A percentile compares a stretch with the other conserved stretches of the same genome.
phyloP scores from a whole-genome alignment of 1,140 invertebrate species.

The Pseudobourletiella spinata region DNA sequence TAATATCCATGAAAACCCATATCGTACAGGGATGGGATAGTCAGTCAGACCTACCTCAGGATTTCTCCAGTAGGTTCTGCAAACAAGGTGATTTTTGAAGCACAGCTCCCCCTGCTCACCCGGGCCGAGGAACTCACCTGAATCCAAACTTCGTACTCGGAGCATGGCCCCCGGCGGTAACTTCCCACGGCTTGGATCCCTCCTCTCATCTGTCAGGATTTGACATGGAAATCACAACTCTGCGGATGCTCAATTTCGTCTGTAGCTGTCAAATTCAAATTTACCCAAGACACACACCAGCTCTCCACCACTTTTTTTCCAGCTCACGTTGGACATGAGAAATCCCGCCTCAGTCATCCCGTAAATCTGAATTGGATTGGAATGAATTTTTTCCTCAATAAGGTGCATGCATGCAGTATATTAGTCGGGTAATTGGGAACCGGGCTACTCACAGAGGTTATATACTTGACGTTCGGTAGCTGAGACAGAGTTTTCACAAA shows the following conservation, averaged over 20 bases:
- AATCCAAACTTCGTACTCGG: slow-evolving; percentile 22
- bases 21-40: too few species aligned
- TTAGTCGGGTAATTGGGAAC: too few species aligned
- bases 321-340: neutral
- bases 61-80: slow-evolving; percentile 20
- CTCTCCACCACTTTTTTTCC: too few species aligned
- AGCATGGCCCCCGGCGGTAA: slow-evolving; percentile 13
- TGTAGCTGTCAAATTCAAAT: too few species aligned
- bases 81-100: slow-evolving; percentile 1
- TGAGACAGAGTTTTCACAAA: neutral
- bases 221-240: too few species aligned
- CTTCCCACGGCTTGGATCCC: slow-evolving; percentile 11
- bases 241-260: too few species aligned
- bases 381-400: neutral
- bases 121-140: slow-evolving; percentile 14
- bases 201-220: too few species aligned
- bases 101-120: slow-evolving; percentile 28
- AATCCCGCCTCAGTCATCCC: slow-evolving; percentile 27
- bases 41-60: slow-evolving; percentile 15
- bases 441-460: too few species aligned
- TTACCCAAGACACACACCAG: too few species aligned
- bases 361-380: slow-evolving; percentile 20
- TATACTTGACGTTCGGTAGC: neutral
- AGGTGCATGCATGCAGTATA: neutral
- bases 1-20: too few species aligned